Percentiles rank a stretch among this genome's conserved stretches.
Conservation (phyloP, 1,140 invertebrate genomes). For the Hylaeus anthracinus region DNA sequence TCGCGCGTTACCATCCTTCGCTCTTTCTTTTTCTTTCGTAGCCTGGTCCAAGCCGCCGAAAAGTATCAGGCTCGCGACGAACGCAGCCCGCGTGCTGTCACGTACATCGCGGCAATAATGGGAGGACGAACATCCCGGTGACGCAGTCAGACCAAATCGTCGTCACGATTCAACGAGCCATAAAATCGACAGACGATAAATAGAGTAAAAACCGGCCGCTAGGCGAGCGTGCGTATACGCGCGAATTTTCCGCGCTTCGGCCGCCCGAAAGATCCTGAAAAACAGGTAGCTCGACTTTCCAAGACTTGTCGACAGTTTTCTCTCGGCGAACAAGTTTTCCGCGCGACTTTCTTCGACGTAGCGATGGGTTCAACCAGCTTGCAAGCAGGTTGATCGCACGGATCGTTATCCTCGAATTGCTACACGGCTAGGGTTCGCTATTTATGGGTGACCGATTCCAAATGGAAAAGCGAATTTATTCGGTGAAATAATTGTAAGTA, state of each 20-base stretch:
- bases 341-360: constrained; percentile 35
- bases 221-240: background rate
- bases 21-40: background rate
- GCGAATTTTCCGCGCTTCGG: constrained; percentile 15
- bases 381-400: constrained; percentile 11
- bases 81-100: constrained; percentile 36
- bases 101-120: constrained; percentile 22
- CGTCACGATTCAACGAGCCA: constrained; percentile 15
- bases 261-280: constrained; percentile 18
- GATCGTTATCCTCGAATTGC: constrained; percentile 31
- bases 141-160: constrained; percentile 39
- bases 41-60: background rate
- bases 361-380: background rate
- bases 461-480: constrained; percentile 56
- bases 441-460: constrained; percentile 48
- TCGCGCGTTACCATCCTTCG: background rate
- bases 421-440: constrained; percentile 27
- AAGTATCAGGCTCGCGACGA: background rate
- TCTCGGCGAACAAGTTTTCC: constrained; percentile 43
- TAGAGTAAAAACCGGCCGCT: no score
- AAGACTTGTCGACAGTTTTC: constrained; percentile 31
- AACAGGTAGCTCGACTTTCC: constrained; percentile 57
- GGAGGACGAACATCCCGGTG: constrained; percentile 22
- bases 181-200: no score
- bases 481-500: background rate